Base-by-base conservation (phyloP, 2,113 vertebrate genomes). In the Ciconia stormi region DNA sequence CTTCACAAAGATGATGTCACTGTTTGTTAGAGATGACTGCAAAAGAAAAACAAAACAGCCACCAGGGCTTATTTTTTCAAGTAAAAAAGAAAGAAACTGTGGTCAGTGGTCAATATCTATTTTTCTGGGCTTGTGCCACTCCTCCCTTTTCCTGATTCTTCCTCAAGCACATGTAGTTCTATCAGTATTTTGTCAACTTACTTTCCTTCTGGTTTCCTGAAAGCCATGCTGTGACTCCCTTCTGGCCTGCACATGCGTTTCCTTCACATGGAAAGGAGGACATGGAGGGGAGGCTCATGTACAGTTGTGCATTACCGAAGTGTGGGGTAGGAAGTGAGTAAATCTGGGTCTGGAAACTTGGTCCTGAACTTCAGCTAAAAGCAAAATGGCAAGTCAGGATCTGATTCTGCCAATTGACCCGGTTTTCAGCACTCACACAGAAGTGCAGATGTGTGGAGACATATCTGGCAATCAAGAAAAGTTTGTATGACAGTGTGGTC, bases 1-100 rank as follows among this genome's bases (percentile, higher is more conserved):
- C 98, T 99, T 99, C 98, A 99, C 98, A 97, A 99, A 99, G 97
- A 99, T 99, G 97, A 99, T 98, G 81, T 99, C 99, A 52, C 98
- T 99, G 97, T 99, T 99, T 72, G 98, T 99, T 96, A 99, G 82
- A 69, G 99, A 99, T 50, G 98, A 99, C 99, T 99, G 98, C 38
- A 98, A 98, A 95, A 98, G 93, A 97, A 97, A 97, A 98, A 97
- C 83, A 79, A 88, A 95, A 97, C 80, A 95, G 59, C 65, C 86
- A 87, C 44, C 32, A 65, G 18, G 38, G 29, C 34, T 96, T 95
- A 95, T 6, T 83, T 90, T 88, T 81, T 83, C 53, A 83, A 85
- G 34, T 8, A 10, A 90, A 85, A 82, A 80, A 66, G 22, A 23
- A 76, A 77, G 14, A 63, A 82, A 36, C 9, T 4, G 0, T 7